Evolutionary conservation across 2,888 invertebrate genomes (phyloP).

Genomic region (Helicoverpa assulta): DNA sequence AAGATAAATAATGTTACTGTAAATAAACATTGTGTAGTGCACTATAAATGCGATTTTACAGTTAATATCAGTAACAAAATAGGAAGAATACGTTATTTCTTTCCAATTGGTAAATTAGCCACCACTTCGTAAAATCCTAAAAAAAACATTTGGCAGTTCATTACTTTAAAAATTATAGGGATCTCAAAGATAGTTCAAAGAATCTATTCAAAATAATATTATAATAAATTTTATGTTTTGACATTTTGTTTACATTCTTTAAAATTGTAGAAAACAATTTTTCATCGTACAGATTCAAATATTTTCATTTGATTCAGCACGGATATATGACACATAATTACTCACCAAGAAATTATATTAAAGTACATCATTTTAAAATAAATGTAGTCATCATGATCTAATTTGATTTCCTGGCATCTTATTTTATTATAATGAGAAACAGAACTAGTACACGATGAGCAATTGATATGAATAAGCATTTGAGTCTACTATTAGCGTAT

Average conservation of each 20-base stretch:
- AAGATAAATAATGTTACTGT: no score
- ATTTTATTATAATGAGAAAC: not conserved
- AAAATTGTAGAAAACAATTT: constrained; percentile 14
- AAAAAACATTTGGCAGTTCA: not conserved
- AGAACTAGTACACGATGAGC: no score
- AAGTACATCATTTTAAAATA: constrained; percentile 7
- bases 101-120: no score
- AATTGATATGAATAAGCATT: no score
- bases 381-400: constrained; percentile 15
- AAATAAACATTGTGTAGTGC: no score
- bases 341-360: constrained; percentile 20
- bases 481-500: no score
- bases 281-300: constrained; percentile 29
- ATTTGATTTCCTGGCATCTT: constrained; percentile 1
- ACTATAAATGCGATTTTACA: no score
- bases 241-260: constrained; percentile 24
- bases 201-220: constrained; percentile 6
- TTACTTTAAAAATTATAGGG: no score
- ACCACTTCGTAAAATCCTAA: no score
- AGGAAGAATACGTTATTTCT: no score
- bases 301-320: constrained; percentile 36
- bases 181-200: constrained; percentile 15
- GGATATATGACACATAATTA: constrained; percentile 36
- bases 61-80: no score
- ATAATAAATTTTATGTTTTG: not conserved